These are phyloP conservation scores for Euclidia mi DNA, from an alignment of 2,888 invertebrate species.

Conservation along the genomic window DNA sequence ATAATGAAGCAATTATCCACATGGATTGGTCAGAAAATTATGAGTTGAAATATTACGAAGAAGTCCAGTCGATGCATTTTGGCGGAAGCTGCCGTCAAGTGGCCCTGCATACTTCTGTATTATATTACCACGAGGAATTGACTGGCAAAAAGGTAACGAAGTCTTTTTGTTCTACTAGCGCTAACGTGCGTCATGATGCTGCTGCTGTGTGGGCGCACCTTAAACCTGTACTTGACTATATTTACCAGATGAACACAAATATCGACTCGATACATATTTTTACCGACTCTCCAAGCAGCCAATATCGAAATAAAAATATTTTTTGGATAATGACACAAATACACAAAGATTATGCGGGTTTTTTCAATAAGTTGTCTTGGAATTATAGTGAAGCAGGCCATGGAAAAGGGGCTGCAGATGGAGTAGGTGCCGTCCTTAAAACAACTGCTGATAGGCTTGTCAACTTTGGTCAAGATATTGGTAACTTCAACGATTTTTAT, in stretches of 20 bases:
- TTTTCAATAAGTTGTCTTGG: slow-evolving; percentile 3
- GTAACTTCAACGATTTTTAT: slow-evolving; percentile 12
- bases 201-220: not conserved
- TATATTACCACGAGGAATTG: too few relatives aligned
- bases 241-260: not conserved
- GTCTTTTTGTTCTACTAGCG: not conserved
- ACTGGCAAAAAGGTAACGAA: not conserved
- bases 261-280: not conserved
- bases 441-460: slow-evolving; percentile 11
- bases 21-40: too few relatives aligned
- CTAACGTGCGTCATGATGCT: not conserved
- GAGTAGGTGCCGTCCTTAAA: slow-evolving; percentile 13
- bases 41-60: too few relatives aligned
- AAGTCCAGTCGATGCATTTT: too few relatives aligned
- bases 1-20: too few relatives aligned
- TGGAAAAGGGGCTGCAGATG: slow-evolving; percentile 8
- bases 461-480: slow-evolving; percentile 14
- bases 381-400: slow-evolving; percentile 2
- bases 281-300: not conserved
- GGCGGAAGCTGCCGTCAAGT: too few relatives aligned
- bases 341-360: slow-evolving; percentile 2
- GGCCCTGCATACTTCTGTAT: not conserved
- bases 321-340: slow-evolving; percentile 6
- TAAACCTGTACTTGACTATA: not conserved
- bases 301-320: not conserved